These are phyloP conservation scores for Lissocephala sabroskyi DNA, from an alignment of 2,888 invertebrate species.

Conservation along the genomic window DNA sequence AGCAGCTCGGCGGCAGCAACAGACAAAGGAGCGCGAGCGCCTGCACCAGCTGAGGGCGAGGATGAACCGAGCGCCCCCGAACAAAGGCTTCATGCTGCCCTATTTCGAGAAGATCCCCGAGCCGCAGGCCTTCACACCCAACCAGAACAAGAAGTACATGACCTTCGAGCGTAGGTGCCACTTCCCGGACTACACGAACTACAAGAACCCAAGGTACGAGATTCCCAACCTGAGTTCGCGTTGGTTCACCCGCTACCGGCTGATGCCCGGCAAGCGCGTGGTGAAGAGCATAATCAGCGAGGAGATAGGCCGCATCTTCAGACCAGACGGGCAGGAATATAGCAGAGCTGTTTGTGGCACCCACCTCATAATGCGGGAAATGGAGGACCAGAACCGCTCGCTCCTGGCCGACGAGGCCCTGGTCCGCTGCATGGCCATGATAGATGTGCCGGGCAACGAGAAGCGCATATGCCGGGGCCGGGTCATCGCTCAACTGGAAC, in stretches of 20 bases:
- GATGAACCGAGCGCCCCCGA: not conserved
- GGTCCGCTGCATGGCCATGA: constrained; percentile 12
- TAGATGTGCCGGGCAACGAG: constrained; percentile 5
- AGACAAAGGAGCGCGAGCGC: not conserved
- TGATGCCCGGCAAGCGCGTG: constrained; percentile 31
- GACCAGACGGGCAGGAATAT: too few species aligned
- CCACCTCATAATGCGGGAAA: too few species aligned
- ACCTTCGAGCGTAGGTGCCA: too few species aligned
- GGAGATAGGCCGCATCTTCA: constrained; percentile 18
- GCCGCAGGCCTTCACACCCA: constrained; percentile 17
- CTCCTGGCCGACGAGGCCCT: constrained; percentile 6
- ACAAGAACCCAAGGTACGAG: constrained; percentile 12
- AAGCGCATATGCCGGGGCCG: not conserved
- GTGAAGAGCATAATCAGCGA: constrained; percentile 25
- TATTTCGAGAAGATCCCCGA: constrained; percentile 22
- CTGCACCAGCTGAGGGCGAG: not conserved
- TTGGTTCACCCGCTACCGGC: constrained; percentile 40
- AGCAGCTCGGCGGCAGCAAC: not conserved
- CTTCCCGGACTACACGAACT: constrained; percentile 13
- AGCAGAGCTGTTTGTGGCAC: too few species aligned
- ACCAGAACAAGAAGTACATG: not conserved
- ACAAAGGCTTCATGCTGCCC: constrained; percentile 4
- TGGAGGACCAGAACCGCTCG: not conserved
- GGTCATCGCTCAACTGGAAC: constrained; percentile 27
- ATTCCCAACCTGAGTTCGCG: constrained; percentile 15